Evolutionary conservation across 2,113 vertebrate genomes (phyloP), one percentile per base, ranked within the genome.

Genomic region (Taxidea taxus): DNA sequence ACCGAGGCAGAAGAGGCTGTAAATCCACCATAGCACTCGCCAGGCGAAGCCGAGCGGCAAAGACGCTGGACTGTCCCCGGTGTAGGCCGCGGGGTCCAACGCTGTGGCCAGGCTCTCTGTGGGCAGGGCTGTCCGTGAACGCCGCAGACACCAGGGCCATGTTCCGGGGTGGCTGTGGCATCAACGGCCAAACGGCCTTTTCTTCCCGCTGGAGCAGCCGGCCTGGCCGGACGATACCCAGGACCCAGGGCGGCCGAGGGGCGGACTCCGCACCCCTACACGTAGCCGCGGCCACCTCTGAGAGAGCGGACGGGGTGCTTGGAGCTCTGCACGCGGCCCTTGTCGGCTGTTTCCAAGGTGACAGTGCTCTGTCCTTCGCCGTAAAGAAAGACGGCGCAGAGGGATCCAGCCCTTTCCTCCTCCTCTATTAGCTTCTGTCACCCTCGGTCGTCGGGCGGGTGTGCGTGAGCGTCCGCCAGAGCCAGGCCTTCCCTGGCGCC

Each of bases 341-440:
- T 90, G 94, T 91, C 37, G 82, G 91, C 95, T 80, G 94, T 98
- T 97, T 97, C 97, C 98, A 97, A 94, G 97, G 97, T 93, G 95
- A 97, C 93, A 58, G 74, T 75, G 89, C 37, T 97, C 96, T 80
- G 64, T 88, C 81, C 89, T 95, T 82, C 74, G 96, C 90, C 58
- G 89, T 98, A 97, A 97, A 97, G 91, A 94, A 94, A 93, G 93
- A 64, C 54, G 77, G 84, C 77, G 87, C 92, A 60, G 80, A 92
- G 62, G 91, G 75, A 56, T 37, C 64, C 49, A 29, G 20, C 87
- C 64, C 60, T 80, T 54, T 37, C 84, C 68, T 86, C 86, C 86
- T 91, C 72, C 37, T 3, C 78, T 13, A 16, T 92, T 81, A 82
- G 92, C 80, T 75, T 77, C 72, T 82, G 92, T 80, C 54, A 18